Conservation (phyloP, 2,888 invertebrate genomes). For the Amphimallon solstitiale region DNA sequence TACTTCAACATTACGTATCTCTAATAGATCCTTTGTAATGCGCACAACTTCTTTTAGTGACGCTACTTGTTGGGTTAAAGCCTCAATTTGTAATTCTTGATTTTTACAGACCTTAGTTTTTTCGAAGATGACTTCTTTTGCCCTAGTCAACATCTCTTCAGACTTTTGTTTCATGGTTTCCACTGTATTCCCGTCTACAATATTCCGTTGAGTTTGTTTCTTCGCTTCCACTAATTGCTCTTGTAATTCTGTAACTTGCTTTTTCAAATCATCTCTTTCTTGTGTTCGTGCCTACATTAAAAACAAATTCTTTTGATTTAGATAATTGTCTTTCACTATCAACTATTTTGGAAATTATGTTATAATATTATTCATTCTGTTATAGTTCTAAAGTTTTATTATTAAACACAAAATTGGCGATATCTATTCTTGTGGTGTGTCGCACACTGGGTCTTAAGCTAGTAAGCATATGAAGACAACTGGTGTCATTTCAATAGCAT, state of each 20-base stretch:
- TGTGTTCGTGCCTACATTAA: constrained; percentile 64
- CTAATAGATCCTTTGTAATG: constrained; percentile 82
- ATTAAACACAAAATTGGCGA: no score
- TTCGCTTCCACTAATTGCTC: constrained; percentile 56
- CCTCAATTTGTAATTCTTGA: constrained; percentile 81
- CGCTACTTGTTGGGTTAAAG: constrained; percentile 75
- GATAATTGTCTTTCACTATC: background rate
- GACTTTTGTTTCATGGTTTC: constrained; percentile 60
- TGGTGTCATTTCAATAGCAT: no score
- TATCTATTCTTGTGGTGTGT: no score
- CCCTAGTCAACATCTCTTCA: constrained; percentile 71
- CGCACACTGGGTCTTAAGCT: no score
- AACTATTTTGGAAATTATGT: background rate
- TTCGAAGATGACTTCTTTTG: constrained; percentile 77
- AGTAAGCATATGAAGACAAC: no score
- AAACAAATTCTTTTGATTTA: constrained; percentile 37
- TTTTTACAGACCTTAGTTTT: constrained; percentile 81
- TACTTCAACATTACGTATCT: constrained; percentile 81
- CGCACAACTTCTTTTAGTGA: constrained; percentile 84
- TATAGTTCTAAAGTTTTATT: no score
- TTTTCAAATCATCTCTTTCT: constrained; percentile 63
- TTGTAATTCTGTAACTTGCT: constrained; percentile 53
- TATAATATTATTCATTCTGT: no score
- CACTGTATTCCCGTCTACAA: constrained; percentile 56
- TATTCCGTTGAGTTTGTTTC: constrained; percentile 52